Evolutionary conservation across 2,797 vertebrate species (phyloP).

Genomic region (Tokudaia muenninki): DNA sequence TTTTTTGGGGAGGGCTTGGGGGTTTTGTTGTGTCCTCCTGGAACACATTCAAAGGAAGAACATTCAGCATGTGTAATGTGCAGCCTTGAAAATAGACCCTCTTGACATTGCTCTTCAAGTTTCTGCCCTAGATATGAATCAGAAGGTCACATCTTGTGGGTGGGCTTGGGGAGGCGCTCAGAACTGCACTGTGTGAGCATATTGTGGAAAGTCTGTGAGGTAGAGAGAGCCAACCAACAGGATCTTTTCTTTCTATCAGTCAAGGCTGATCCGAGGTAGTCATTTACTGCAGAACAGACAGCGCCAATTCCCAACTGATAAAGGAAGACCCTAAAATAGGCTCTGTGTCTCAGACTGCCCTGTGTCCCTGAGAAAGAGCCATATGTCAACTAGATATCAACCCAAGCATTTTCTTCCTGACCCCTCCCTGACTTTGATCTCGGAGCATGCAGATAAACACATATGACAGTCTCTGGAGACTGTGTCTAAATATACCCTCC

Average conservation of each 20-base stretch:
- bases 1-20: not conserved
- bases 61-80: slow-evolving; percentile 61
- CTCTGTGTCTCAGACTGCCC: slow-evolving; percentile 44
- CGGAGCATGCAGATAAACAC: slow-evolving; percentile 76
- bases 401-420: slow-evolving; percentile 71
- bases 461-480: slow-evolving; percentile 79
- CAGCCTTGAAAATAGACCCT: slow-evolving; percentile 77
- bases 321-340: slow-evolving; percentile 72
- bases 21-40: slow-evolving; percentile 48
- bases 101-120: slow-evolving; percentile 68
- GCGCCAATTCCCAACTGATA: slow-evolving; percentile 68
- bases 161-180: not conserved
- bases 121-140: slow-evolving; percentile 77
- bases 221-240: not conserved
- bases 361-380: slow-evolving; percentile 62
- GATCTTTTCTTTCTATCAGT: slow-evolving; percentile 41
- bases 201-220: not conserved
- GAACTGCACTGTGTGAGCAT: not conserved
- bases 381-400: slow-evolving; percentile 72
- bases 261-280: slow-evolving; percentile 45
- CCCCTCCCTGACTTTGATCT: slow-evolving; percentile 82
- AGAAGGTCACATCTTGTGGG: slow-evolving; percentile 55
- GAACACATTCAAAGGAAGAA: slow-evolving; percentile 69
- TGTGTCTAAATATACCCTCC: slow-evolving; percentile 84
- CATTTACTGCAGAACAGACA: slow-evolving; percentile 62